Conservation (phyloP, 1,140 invertebrate genomes). For the Euura lappo region DNA sequence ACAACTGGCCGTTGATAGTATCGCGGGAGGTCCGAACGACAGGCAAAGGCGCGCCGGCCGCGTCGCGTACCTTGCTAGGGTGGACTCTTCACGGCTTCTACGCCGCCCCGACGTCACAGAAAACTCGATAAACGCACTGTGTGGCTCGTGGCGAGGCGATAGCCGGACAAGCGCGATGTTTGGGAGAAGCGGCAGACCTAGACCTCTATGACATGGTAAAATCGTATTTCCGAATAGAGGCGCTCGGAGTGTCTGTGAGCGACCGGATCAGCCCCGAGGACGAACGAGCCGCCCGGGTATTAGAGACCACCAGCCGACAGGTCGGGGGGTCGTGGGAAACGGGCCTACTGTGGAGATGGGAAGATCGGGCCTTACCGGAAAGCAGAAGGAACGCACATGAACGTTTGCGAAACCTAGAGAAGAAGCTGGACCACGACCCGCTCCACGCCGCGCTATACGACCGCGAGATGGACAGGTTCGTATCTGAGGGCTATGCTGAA, state of each 20-base stretch:
- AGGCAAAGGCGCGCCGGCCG: not conserved
- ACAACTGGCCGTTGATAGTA: conserved; percentile 23
- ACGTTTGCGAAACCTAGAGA: conserved; percentile 17
- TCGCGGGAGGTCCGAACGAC: no score
- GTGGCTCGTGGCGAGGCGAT: no score
- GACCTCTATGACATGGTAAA: conserved; percentile 14
- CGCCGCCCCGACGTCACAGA: no score
- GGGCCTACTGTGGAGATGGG: conserved; percentile 20
- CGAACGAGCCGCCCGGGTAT: conserved; percentile 12
- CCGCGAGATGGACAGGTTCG: conserved; percentile 16
- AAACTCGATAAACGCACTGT: no score
- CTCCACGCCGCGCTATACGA: conserved; percentile 16
- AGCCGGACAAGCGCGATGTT: no score
- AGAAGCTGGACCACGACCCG: conserved; percentile 18
- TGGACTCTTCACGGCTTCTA: conserved; percentile 25
- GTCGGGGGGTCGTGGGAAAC: conserved; percentile 17
- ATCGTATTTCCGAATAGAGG: conserved; percentile 12
- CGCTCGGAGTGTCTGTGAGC: not conserved
- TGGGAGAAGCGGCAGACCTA: not conserved
- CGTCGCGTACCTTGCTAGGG: conserved; percentile 19
- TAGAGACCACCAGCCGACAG: conserved; percentile 13
- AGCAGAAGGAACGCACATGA: conserved; percentile 9
- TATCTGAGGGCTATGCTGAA: not conserved
- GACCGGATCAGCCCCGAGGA: not conserved
- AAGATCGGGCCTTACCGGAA: not conserved